Conservation (phyloP, 2,888 invertebrate genomes). For the Polydrusus pterygomalis region DNA sequence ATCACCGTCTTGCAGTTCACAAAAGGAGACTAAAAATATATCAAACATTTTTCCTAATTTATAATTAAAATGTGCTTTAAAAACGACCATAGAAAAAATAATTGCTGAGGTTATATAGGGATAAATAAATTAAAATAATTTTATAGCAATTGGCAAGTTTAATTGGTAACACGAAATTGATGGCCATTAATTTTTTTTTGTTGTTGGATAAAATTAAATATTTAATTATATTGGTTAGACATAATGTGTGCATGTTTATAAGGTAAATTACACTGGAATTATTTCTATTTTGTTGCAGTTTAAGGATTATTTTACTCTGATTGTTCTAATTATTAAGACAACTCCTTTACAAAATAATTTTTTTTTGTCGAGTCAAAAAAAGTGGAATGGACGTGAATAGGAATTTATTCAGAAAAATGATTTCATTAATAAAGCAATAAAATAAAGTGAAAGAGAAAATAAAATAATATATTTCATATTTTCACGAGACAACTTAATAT, state of each 20-base stretch:
- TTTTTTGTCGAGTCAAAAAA: no score
- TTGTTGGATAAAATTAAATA: background rate
- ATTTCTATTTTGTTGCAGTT: background rate
- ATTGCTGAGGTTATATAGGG: background rate
- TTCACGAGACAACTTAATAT: no score
- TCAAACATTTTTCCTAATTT: background rate
- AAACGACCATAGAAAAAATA: background rate
- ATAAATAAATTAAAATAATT: constrained; percentile 27
- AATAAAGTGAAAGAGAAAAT: no score
- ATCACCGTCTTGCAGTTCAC: background rate
- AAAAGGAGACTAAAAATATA: background rate
- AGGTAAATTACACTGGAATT: background rate
- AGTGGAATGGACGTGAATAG: no score
- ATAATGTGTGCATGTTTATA: background rate
- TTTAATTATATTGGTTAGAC: constrained; percentile 6
- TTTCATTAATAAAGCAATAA: no score
- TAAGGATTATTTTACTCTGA: background rate
- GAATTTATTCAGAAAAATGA: no score
- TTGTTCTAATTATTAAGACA: no score
- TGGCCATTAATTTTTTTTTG: constrained; percentile 10
- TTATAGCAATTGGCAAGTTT: constrained; percentile 8
- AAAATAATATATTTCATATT: no score
- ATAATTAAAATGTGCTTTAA: constrained; percentile 3
- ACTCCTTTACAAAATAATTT: no score
- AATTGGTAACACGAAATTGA: constrained; percentile 4